Base-by-base conservation (phyloP, 2,113 vertebrate species). In the Phylloscopus trochiloides region DNA sequence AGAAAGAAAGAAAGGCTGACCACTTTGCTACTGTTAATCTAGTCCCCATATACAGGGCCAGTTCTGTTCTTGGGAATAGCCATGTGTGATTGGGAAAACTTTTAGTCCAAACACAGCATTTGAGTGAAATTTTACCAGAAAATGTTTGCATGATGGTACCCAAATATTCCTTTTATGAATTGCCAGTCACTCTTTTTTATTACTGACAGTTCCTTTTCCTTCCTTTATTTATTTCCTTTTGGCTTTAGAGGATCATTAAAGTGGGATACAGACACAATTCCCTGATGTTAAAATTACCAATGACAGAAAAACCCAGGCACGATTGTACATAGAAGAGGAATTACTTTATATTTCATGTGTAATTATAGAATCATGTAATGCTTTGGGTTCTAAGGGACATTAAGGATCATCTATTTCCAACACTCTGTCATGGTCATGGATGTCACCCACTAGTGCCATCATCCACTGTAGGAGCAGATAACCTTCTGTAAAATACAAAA, bases 181-280 rank as follows among this genome's bases (percentile, higher is more conserved):
- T 66, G 3, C 3, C 15, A 72, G 6, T 79, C 25, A 32, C 8
- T 36, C 6, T 14, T 42, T 34, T 22, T 58, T 58, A 34, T 65
- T 43, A 17, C 3, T 47, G 15, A 6, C 3, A n/a, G 2, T 24
- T 86, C 28, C 17, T 76, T 70, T 73, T 7, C 5, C 5, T 82
- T 36, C 19, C 12, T 40, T 86, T 67, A 9, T 73, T 80, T 59
- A 19, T 45, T 83, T 89, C 7, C 10, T 24, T 28, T 38, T 58
- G 25, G 5, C 16, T 86, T 86, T 83, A n/a, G 31, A 55, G 24
- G 19, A n/a, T 16, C 14, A 14, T 50, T 82, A 8, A n/a, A 67
- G 6, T 5, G 2, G 32, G 7, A 51, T 14, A 58, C 16, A 78
- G 12, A 55, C 2, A 1, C 2, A 29, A 55, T 26, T 18, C 6